Evolutionary conservation across 2,797 vertebrate species (phyloP).

Genomic region (Anolis apletophallus): DNA sequence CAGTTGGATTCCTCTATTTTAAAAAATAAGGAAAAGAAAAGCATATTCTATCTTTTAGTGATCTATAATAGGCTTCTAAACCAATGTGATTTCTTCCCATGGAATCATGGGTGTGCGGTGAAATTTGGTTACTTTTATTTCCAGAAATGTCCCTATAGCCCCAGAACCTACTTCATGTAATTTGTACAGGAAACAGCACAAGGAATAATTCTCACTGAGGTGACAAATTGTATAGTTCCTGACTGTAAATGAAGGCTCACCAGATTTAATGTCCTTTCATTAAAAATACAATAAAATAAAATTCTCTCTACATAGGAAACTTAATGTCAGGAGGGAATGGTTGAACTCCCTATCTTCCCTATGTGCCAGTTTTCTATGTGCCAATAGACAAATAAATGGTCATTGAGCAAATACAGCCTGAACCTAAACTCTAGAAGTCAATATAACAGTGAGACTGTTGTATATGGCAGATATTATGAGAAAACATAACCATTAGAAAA

Average conservation of each 20-base stretch:
- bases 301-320: no score
- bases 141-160: slow-evolving; percentile 38
- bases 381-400: no score
- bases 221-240: no score
- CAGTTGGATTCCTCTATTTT: slow-evolving; percentile 50
- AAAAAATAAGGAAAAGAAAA: slow-evolving; percentile 6
- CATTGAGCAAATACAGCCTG: background rate
- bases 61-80: slow-evolving; percentile 7
- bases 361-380: no score
- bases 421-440: background rate
- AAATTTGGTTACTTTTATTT: slow-evolving; percentile 26
- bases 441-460: background rate
- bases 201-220: no score
- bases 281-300: no score
- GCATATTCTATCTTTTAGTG: background rate
- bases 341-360: no score
- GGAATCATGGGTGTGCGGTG: slow-evolving; percentile 4
- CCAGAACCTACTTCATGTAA: slow-evolving; percentile 24
- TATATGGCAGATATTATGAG: background rate
- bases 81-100: slow-evolving; percentile 47
- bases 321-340: no score
- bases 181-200: no score
- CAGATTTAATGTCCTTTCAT: no score
- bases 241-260: no score
- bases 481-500: background rate